These are phyloP conservation scores for Acleris cristana DNA, from an alignment of 2,888 invertebrate genomes.

Conservation along the genomic window DNA sequence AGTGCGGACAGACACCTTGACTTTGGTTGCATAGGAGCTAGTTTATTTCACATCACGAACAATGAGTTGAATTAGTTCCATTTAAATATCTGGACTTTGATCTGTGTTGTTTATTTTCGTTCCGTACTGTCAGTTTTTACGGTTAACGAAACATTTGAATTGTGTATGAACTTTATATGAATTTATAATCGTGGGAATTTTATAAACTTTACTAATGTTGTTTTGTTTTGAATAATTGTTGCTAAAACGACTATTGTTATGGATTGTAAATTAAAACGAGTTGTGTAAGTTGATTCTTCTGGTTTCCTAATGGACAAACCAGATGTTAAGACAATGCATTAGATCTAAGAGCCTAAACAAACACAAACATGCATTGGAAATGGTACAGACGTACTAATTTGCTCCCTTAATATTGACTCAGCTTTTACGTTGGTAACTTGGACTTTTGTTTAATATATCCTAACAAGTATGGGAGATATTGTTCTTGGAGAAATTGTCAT, in stretches of 20 bases:
- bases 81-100: conserved; percentile 32
- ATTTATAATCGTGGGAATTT: conserved; percentile 2
- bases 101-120: conserved; percentile 18
- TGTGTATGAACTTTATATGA: not conserved
- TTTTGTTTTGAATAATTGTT: not conserved
- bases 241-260: no score
- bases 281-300: not conserved
- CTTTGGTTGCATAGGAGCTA: conserved; percentile 22
- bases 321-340: conserved; percentile 44
- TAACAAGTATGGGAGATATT: conserved; percentile 8
- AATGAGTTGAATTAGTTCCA: conserved; percentile 26
- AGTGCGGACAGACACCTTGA: conserved; percentile 34
- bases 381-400: conserved; percentile 58
- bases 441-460: conserved; percentile 26
- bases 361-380: conserved; percentile 37
- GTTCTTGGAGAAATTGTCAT: not conserved
- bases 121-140: not conserved
- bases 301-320: conserved; percentile 32
- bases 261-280: not conserved
- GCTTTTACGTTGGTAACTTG: conserved; percentile 50
- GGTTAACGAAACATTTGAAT: not conserved
- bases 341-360: conserved; percentile 43
- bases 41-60: conserved; percentile 34
- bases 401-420: conserved; percentile 61
- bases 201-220: not conserved